Conservation (phyloP, 2,888 invertebrate species). For the Drosophila conformis region DNA sequence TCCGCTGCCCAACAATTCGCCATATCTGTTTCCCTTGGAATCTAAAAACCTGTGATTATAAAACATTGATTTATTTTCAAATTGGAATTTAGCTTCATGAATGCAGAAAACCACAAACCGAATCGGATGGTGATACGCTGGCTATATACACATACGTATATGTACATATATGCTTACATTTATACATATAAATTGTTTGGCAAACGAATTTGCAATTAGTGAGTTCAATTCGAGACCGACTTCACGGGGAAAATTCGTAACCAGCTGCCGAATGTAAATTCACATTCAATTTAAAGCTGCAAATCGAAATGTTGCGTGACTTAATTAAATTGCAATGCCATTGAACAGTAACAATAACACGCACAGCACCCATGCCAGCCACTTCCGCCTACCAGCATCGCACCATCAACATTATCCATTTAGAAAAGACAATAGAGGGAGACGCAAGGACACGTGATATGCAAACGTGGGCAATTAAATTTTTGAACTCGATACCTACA, state of each 20-base stretch:
- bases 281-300: slow-evolving; percentile 67
- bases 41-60: not conserved
- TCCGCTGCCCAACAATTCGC: not conserved
- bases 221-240: slow-evolving; percentile 22
- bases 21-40: too few species aligned
- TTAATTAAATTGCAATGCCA: slow-evolving; percentile 76
- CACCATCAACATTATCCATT: slow-evolving; percentile 37
- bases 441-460: slow-evolving; percentile 62
- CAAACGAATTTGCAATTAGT: slow-evolving; percentile 43
- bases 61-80: slow-evolving; percentile 1
- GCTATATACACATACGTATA: not conserved
- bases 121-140: not conserved
- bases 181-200: not conserved
- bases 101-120: not conserved
- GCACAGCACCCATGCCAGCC: not conserved
- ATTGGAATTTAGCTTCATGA: not conserved
- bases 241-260: slow-evolving; percentile 41
- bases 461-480: slow-evolving; percentile 72
- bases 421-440: slow-evolving; percentile 46
- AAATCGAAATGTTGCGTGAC: slow-evolving; percentile 76
- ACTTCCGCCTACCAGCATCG: not conserved
- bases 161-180: not conserved
- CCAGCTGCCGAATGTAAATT: slow-evolving; percentile 20
- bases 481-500: slow-evolving; percentile 57
- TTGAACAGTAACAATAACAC: slow-evolving; percentile 21